phyloP scores from a whole-genome alignment of 2,113 vertebrate genomes.

The Ginglymostoma cirratum region DNA sequence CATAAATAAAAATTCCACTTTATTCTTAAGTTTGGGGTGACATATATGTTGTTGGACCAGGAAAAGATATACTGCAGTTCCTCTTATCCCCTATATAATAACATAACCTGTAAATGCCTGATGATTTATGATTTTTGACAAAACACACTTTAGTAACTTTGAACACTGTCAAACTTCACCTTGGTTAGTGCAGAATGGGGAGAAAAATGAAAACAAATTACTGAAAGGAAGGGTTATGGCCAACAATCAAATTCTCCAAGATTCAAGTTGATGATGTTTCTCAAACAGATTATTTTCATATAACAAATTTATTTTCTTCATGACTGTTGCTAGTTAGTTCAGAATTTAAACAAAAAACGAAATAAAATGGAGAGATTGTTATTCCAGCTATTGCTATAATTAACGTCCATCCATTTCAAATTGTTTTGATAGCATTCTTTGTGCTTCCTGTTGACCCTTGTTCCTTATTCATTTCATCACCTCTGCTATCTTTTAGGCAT shows the following conservation, averaged over 20 bases:
- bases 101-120: background rate
- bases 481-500: conserved; percentile 34
- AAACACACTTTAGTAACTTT: background rate
- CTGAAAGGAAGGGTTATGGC: background rate
- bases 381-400: conserved; percentile 41
- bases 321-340: background rate
- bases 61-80: background rate
- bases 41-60: background rate
- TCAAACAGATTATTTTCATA: background rate
- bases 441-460: conserved; percentile 44
- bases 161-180: background rate
- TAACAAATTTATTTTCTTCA: conserved; percentile 19
- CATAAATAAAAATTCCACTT: background rate
- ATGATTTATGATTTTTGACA: background rate
- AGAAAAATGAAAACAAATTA: background rate
- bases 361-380: conserved; percentile 70
- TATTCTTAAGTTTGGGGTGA: background rate
- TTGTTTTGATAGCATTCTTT: conserved; percentile 52
- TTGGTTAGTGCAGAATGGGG: background rate
- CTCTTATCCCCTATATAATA: background rate
- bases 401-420: conserved; percentile 60
- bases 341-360: conserved; percentile 48
- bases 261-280: background rate
- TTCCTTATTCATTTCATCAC: conserved; percentile 45
- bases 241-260: background rate